Percentiles rank a stretch among this genome's conserved stretches.
These are phyloP conservation scores for Diogma glabrata DNA, from an alignment of 2,888 invertebrate genomes.

Conservation along the genomic window DNA sequence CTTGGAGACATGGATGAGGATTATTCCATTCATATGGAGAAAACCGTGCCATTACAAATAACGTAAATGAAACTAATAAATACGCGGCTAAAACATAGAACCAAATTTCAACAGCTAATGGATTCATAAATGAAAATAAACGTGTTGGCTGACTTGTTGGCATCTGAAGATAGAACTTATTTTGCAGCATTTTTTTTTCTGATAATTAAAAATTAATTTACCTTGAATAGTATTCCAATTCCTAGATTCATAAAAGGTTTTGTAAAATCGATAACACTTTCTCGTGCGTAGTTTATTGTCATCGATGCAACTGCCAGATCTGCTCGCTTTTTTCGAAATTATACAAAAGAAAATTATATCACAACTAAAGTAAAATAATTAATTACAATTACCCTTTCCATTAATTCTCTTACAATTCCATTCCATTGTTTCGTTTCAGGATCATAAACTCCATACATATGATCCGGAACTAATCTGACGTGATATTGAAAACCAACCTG, in stretches of 20 bases:
- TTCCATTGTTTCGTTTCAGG: slow-evolving; percentile 84
- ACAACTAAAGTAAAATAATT: not conserved
- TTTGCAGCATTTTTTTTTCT: not conserved
- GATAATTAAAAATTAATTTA: slow-evolving; percentile 32
- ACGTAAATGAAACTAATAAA: slow-evolving; percentile 81
- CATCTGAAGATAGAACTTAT: slow-evolving; percentile 57
- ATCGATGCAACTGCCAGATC: slow-evolving; percentile 94
- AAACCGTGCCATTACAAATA: slow-evolving; percentile 94
- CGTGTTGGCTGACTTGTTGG: slow-evolving; percentile 80
- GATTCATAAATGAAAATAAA: slow-evolving; percentile 92
- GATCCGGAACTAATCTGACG: slow-evolving; percentile 72
- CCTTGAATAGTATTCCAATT: slow-evolving; percentile 91
- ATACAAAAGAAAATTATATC: not conserved
- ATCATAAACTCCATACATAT: slow-evolving; percentile 81
- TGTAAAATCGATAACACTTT: slow-evolving; percentile 85
- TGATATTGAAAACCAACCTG: slow-evolving; percentile 82
- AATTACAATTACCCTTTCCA: slow-evolving; percentile 58
- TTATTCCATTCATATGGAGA: slow-evolving; percentile 94
- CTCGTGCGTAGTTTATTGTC: slow-evolving; percentile 94
- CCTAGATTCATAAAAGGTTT: slow-evolving; percentile 98
- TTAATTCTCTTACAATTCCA: slow-evolving; percentile 74
- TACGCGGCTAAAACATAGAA: slow-evolving; percentile 89
- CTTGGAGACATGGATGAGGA: slow-evolving; percentile 66
- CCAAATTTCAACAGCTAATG: slow-evolving; percentile 95
- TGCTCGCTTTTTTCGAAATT: slow-evolving; percentile 62